Evolutionary conservation across 2,888 invertebrate species (phyloP), one percentile per base, ranked within the genome.

Genomic region (Stenodera caucasica): DNA sequence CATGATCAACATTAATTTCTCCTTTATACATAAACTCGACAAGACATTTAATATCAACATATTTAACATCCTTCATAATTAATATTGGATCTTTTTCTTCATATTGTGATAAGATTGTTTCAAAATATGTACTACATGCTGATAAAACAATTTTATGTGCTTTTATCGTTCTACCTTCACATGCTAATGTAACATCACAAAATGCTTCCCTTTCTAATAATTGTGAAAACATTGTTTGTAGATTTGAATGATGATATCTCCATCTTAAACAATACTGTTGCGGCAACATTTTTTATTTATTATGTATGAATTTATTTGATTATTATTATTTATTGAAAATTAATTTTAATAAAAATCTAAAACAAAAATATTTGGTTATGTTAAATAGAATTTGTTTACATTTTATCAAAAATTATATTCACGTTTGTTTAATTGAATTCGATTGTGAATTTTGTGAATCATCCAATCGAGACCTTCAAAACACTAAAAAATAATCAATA

Each of bases 1-100:
- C 94, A 83, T 94, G 94, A 76, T 94, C 93, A 60, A 96, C 94
- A 82, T 94, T 94, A 80, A 96, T 95, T 83, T 96, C 96, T 67
- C 96, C 96, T 75, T 93, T 93, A 81, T 96, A 96, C 95, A 96
- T 96, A 79, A 95, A 96, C 80, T 94, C 93, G 57, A 96, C 91
- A 68, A 96, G 85, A 64, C 94, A 93, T 80, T 90, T 90, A 73
- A 96, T 88, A 81, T 96, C 95, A 68, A 91, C 88, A 76, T 92
- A 95, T 78, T 92, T 90, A 64, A 95, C 92, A 80, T 96, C 95
- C 82, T 94, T 94, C 77, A 95, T 89, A 70, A 92, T 91, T 67
- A 92, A 87, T 71, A 92, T 90, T 54, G 91, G 91, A 80, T 91
- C 90, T 70, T 89, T 89, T 77, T 90, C 90, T 77, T 88, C 88